Conservation (phyloP, 2,113 vertebrate species). For the Girardinichthys multiradiatus region DNA sequence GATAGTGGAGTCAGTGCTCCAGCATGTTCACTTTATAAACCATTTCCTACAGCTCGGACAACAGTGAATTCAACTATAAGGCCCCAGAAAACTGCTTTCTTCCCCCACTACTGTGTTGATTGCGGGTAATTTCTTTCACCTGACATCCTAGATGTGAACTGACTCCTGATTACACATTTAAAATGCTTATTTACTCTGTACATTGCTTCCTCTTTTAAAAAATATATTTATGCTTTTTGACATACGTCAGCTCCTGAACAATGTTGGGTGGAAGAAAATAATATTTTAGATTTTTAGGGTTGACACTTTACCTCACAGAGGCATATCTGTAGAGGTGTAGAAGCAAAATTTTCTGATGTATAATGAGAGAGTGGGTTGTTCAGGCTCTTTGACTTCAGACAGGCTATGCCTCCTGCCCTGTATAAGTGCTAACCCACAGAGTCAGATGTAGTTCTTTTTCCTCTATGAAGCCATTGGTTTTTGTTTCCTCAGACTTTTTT, state of each 20-base stretch:
- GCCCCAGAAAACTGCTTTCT: not conserved
- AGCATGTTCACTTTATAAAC: conserved; percentile 4
- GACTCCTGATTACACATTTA: conserved; percentile 46
- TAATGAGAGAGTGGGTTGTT: conserved; percentile 51
- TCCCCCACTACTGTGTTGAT: conserved; percentile 46
- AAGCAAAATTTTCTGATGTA: conserved; percentile 48
- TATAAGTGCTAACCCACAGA: conserved; percentile 69
- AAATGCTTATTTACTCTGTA: not conserved
- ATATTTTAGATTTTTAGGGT: not conserved
- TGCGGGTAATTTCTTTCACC: conserved; percentile 61
- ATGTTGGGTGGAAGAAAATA: not conserved
- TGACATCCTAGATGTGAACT: conserved; percentile 54
- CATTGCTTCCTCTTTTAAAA: not conserved
- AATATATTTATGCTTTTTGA: not conserved
- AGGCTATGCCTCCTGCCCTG: conserved; percentile 51
- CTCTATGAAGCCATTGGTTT: conserved; percentile 43
- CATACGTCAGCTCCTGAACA: conserved; percentile 1
- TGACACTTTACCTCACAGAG: conserved; percentile 21
- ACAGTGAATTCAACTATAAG: not conserved
- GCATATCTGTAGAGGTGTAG: conserved; percentile 22
- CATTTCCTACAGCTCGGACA: conserved; percentile 2
- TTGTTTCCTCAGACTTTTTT: conserved; percentile 45
- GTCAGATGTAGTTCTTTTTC: conserved; percentile 38
- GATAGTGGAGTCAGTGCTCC: not conserved
- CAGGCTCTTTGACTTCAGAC: conserved; percentile 51